Evolutionary conservation across 2,888 invertebrate species (phyloP).

Genomic region (Nemurella pictetii): DNA sequence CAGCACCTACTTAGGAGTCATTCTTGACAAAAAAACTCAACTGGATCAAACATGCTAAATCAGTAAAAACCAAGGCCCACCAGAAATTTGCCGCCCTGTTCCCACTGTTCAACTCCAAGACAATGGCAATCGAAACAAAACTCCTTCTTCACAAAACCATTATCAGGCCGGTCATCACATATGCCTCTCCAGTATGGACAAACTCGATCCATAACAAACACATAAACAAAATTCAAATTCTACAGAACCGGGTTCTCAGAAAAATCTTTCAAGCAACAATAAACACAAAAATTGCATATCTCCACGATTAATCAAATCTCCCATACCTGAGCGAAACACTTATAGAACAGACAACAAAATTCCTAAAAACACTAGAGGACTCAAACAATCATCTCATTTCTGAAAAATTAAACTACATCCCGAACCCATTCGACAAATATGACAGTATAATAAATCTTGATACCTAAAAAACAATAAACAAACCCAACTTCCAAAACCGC

Average conservation of each 20-base stretch:
- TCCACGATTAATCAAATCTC: background rate
- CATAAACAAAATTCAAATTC: background rate
- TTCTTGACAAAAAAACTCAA: conserved; percentile 14
- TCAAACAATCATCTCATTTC: background rate
- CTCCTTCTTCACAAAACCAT: background rate
- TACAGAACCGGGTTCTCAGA: conserved; percentile 3
- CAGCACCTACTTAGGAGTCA: conserved; percentile 16
- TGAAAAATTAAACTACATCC: background rate
- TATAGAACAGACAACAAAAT: background rate
- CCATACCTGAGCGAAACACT: background rate
- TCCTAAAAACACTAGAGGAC: background rate
- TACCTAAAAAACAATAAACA: background rate
- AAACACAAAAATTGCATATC: background rate
- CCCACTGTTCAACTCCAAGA: background rate
- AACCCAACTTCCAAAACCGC: background rate
- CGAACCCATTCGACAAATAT: background rate
- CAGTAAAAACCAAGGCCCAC: background rate
- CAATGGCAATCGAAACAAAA: background rate
- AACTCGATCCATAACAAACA: no score
- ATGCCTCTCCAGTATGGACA: conserved; percentile 1
- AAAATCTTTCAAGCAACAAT: background rate
- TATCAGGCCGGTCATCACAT: background rate
- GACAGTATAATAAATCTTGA: background rate
- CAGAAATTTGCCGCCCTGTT: background rate
- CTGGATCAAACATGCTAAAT: background rate